Percentiles rank a stretch among this genome's conserved stretches.
Evolutionary conservation across 2,113 vertebrate genomes (phyloP).

Genomic region (Melanerpes aurifrons): DNA sequence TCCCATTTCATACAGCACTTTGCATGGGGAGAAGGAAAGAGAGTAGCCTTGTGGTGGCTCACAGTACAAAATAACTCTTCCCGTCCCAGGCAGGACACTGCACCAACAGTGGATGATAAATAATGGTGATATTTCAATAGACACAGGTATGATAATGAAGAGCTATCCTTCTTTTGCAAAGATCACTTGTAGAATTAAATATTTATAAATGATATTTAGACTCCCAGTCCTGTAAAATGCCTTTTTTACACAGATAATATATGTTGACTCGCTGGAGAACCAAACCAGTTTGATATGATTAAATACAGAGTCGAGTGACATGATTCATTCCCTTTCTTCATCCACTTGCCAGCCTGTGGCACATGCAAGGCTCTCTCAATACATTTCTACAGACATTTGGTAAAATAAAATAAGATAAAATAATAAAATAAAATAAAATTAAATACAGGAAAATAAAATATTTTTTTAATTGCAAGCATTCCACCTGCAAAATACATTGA

Average conservation of each 20-base stretch:
- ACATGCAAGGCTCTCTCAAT: neutral
- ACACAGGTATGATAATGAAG: slow-evolving; percentile 74
- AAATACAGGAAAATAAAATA: neutral
- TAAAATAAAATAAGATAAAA: slow-evolving; percentile 4
- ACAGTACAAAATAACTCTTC: slow-evolving; percentile 39
- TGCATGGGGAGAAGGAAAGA: neutral
- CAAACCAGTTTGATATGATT: slow-evolving; percentile 70
- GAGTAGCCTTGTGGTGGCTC: neutral
- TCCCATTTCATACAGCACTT: neutral
- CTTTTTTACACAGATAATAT: slow-evolving; percentile 73
- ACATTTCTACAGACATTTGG: neutral
- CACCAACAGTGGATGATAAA: slow-evolving; percentile 68
- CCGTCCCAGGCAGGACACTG: slow-evolving; percentile 4
- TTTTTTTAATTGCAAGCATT: neutral
- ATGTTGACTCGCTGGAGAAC: slow-evolving; percentile 74
- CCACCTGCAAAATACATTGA: neutral
- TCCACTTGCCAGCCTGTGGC: neutral
- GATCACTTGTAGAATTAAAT: slow-evolving; percentile 75
- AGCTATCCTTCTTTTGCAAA: slow-evolving; percentile 72
- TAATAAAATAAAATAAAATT: neutral
- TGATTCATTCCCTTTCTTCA: slow-evolving; percentile 62
- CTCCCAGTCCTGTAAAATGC: slow-evolving; percentile 60
- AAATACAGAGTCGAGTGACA: slow-evolving; percentile 52
- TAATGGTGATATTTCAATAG: slow-evolving; percentile 75
- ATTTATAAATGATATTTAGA: slow-evolving; percentile 80